Evolutionary conservation across 2,888 invertebrate species (phyloP).

Genomic region (Priocnemis perturbator): DNA sequence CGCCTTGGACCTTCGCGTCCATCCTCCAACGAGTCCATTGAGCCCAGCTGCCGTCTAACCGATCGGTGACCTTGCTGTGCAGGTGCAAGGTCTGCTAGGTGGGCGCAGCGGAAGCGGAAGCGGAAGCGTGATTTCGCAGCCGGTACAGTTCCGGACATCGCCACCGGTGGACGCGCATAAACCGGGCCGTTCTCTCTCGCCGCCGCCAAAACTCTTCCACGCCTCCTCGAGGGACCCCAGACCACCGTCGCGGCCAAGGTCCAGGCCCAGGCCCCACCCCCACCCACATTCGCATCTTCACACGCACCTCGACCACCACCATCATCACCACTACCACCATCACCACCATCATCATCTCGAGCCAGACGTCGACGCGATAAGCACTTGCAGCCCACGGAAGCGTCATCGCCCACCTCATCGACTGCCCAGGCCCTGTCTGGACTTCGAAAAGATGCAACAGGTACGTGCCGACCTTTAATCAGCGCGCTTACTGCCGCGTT

Average conservation of each 20-base stretch:
- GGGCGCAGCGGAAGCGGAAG: slow-evolving; percentile 71
- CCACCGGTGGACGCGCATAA: slow-evolving; percentile 93
- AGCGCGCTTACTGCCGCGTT: too few relatives aligned
- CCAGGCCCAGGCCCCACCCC: slow-evolving; percentile 73
- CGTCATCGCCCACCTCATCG: slow-evolving; percentile 75
- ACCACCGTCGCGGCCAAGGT: slow-evolving; percentile 65
- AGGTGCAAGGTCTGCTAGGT: slow-evolving; percentile 81
- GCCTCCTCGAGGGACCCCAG: slow-evolving; percentile 63
- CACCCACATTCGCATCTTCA: slow-evolving; percentile 59
- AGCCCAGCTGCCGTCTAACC: too few relatives aligned
- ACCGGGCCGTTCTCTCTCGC: slow-evolving; percentile 79
- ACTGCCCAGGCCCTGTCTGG: slow-evolving; percentile 90
- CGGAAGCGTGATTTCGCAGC: slow-evolving; percentile 80
- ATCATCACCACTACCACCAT: slow-evolving; percentile 59
- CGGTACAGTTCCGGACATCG: slow-evolving; percentile 93
- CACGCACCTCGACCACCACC: slow-evolving; percentile 69
- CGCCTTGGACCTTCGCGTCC: too few relatives aligned
- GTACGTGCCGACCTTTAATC: slow-evolving; percentile 76
- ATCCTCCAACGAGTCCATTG: too few relatives aligned
- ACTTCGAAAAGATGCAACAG: slow-evolving; percentile 98
- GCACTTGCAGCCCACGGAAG: slow-evolving; percentile 79
- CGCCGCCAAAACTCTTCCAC: slow-evolving; percentile 76
- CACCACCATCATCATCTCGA: slow-evolving; percentile 63
- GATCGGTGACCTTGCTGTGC: slow-evolving; percentile 9
- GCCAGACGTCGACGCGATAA: slow-evolving; percentile 75